Evolutionary conservation across 1,140 invertebrate species (phyloP).

Genomic region (Drosophila watanabei): DNA sequence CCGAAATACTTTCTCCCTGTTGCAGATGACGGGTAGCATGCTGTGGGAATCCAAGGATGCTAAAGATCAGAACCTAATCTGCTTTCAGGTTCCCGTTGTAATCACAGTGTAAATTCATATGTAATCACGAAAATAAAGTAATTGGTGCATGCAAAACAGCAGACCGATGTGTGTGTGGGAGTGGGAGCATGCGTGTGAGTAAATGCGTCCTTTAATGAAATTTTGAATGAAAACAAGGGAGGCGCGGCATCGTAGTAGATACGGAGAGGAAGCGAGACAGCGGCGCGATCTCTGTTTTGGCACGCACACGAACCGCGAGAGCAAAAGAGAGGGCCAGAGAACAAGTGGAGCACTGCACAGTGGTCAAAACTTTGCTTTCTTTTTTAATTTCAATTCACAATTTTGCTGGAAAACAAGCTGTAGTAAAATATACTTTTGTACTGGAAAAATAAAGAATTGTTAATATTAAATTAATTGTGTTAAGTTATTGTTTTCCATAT

Average conservation of each 20-base stretch:
- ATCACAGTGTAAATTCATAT: constrained; percentile 59
- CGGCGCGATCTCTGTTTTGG: constrained; percentile 69
- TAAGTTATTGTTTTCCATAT: too few species aligned
- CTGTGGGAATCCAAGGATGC: constrained; percentile 73
- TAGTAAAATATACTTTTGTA: too few species aligned
- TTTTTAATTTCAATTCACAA: too few species aligned
- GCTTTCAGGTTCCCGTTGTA: constrained; percentile 76
- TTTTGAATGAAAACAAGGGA: constrained; percentile 66
- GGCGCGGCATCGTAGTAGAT: constrained; percentile 33
- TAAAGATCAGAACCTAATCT: constrained; percentile 71
- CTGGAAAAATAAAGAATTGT: too few species aligned
- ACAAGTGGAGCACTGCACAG: constrained; percentile 61
- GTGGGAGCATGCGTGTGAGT: constrained; percentile 12
- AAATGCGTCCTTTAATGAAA: constrained; percentile 76
- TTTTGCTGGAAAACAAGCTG: too few species aligned
- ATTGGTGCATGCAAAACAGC: constrained; percentile 77
- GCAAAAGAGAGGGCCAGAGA: constrained; percentile 9
- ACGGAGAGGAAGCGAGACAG: constrained; percentile 17
- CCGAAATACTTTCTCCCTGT: neutral
- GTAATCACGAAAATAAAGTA: constrained; percentile 73
- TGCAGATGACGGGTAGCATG: constrained; percentile 77
- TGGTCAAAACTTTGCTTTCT: neutral
- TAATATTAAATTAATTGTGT: too few species aligned
- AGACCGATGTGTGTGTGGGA: constrained; percentile 19
- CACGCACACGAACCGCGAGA: constrained; percentile 28